These are phyloP conservation scores for Nycticryphes semicollaris DNA, from an alignment of 2,113 vertebrate species.

Conservation along the genomic window DNA sequence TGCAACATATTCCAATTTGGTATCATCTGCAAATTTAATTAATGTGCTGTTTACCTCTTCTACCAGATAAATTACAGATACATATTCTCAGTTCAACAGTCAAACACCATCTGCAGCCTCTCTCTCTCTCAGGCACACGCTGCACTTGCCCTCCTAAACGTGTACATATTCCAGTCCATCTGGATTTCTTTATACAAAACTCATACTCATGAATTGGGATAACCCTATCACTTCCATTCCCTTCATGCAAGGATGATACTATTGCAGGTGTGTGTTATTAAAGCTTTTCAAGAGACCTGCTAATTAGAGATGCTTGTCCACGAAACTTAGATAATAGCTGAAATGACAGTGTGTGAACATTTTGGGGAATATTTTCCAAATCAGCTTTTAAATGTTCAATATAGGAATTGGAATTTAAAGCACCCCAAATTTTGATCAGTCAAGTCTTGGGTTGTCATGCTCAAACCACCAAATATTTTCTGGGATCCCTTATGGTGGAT, in stretches of 20 bases:
- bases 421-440: neutral
- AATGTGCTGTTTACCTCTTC: constrained; percentile 63
- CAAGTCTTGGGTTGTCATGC: neutral
- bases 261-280: neutral
- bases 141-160: constrained; percentile 16
- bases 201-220: neutral
- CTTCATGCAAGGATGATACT: neutral
- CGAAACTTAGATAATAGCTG: neutral
- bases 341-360: neutral
- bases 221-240: neutral
- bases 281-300: neutral
- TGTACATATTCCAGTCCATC: constrained; percentile 30
- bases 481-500: rapidly evolving
- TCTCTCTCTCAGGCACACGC: constrained; percentile 13
- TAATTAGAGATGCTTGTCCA: constrained; percentile 1
- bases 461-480: neutral
- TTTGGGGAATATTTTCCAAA: neutral
- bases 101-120: constrained; percentile 62
- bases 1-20: constrained; percentile 34
- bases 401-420: neutral
- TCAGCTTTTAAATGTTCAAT: neutral
- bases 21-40: constrained; percentile 69
- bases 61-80: constrained; percentile 67
- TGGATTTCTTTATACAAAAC: constrained; percentile 43
- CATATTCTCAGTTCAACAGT: constrained; percentile 66